Conservation (phyloP, 1,140 invertebrate genomes). For the Bactericera cockerelli region DNA sequence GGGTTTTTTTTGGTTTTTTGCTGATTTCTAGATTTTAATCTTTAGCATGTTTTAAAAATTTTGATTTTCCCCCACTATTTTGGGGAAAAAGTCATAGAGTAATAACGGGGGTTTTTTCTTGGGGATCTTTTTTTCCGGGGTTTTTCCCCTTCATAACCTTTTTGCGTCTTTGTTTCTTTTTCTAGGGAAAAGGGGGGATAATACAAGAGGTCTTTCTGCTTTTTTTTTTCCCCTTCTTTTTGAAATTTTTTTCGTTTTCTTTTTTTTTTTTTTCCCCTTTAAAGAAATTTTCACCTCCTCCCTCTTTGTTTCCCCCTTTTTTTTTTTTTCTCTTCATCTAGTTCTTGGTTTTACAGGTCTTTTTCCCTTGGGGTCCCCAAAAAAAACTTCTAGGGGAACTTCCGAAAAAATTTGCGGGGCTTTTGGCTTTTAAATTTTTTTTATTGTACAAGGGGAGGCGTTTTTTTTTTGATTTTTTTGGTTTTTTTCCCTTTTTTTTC, state of each 20-base stretch:
- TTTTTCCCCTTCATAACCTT: constrained; percentile 37
- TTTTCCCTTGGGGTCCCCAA: constrained; percentile 33
- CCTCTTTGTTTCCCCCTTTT: constrained; percentile 41
- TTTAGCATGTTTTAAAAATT: constrained; percentile 27
- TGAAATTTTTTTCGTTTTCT: constrained; percentile 8
- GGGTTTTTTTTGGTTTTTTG: constrained; percentile 8
- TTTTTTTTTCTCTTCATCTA: constrained; percentile 32
- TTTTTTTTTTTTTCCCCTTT: constrained; percentile 6
- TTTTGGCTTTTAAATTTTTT: constrained; percentile 37
- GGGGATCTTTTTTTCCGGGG: constrained; percentile 41
- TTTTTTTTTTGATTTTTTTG: constrained; percentile 32
- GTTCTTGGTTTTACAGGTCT: constrained; percentile 35
- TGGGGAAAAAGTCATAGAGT: constrained; percentile 21
- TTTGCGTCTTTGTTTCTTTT: constrained; percentile 32
- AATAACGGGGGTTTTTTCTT: constrained; percentile 23
- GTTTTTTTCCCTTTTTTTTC: constrained; percentile 34
- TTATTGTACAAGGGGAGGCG: constrained; percentile 25
- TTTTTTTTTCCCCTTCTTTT: constrained; percentile 12
- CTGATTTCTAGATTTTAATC: constrained; percentile 21
- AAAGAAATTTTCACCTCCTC: constrained; percentile 24
- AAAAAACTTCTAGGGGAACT: too few relatives aligned
- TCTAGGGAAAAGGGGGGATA: constrained; percentile 20
- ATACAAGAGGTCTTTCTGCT: not conserved
- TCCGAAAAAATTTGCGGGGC: too few relatives aligned
- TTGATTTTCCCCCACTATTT: too few relatives aligned